Conservation (phyloP, 2,113 vertebrate species). For the Vulpes ferrilata region DNA sequence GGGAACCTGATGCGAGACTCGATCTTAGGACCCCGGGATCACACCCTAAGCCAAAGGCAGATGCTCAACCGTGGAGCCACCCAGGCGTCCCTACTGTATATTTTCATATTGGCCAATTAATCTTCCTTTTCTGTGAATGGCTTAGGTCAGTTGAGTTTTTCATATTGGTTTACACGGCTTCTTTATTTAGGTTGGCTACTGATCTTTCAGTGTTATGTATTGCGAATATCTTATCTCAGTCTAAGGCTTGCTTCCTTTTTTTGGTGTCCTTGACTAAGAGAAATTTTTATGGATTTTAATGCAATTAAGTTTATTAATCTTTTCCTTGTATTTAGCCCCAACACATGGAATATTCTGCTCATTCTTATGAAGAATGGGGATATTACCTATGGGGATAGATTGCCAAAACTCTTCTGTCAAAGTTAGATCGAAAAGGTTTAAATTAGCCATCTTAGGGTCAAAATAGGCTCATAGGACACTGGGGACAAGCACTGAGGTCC, state of each 20-base stretch:
- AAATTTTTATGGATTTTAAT: conserved; percentile 13
- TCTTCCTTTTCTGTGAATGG: not conserved
- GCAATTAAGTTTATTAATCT: not conserved
- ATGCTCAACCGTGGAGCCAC: too few species aligned
- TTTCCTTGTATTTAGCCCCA: not conserved
- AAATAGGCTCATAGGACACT: not conserved
- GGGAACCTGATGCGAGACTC: too few species aligned
- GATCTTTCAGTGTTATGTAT: not conserved
- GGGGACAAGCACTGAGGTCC: not conserved
- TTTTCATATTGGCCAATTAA: not conserved
- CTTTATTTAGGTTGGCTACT: not conserved
- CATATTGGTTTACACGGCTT: not conserved
- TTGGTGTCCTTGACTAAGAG: conserved; percentile 13
- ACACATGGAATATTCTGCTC: not conserved
- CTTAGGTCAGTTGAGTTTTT: not conserved
- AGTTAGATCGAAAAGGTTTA: not conserved
- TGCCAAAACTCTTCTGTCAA: not conserved
- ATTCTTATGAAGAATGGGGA: not conserved
- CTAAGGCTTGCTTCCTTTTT: not conserved
- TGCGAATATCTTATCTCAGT: not conserved
- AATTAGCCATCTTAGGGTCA: not conserved
- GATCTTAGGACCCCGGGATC: too few species aligned
- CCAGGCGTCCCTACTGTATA: not conserved
- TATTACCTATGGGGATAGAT: not conserved
- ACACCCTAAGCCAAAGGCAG: too few species aligned